Percentiles rank a stretch among this genome's conserved stretches.
Conservation (phyloP, 2,113 vertebrate genomes). For the Gasterosteus nipponicus region DNA sequence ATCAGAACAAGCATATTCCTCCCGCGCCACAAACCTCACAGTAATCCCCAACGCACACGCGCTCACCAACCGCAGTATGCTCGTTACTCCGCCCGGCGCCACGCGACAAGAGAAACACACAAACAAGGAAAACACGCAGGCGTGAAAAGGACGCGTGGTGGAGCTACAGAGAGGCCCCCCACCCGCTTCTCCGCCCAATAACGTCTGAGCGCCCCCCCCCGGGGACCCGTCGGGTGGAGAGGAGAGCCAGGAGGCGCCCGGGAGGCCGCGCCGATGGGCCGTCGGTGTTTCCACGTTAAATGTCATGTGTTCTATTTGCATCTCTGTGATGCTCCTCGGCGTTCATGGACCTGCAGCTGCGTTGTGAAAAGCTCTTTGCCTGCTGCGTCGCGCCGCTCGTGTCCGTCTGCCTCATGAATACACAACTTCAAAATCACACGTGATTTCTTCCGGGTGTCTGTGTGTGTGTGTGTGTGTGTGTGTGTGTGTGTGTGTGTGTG, state of each 20-base stretch:
- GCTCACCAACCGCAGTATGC: too few species aligned
- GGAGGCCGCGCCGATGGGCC: too few species aligned
- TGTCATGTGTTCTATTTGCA: constrained; percentile 43
- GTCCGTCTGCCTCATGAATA: constrained; percentile 10
- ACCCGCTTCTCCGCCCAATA: too few species aligned
- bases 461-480: constrained; percentile 7
- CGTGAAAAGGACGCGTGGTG: too few species aligned
- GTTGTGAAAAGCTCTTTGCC: constrained; percentile 31
- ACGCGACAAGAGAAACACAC: too few species aligned
- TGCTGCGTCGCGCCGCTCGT: constrained; percentile 20
- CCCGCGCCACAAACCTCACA: constrained; percentile 41
- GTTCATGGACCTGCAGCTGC: constrained; percentile 46
- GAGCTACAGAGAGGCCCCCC: too few species aligned
- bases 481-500: constrained; percentile 1
- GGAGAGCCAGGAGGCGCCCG: too few species aligned
- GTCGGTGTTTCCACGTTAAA: constrained; percentile 24
- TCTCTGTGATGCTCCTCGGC: constrained; percentile 46
- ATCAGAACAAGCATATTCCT: constrained; percentile 37
- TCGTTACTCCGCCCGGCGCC: too few species aligned
- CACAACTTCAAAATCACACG: not conserved
- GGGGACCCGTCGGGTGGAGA: too few species aligned
- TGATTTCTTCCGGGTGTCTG: not conserved
- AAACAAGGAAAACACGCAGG: too few species aligned
- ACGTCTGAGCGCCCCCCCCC: too few species aligned
- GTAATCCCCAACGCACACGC: too few species aligned